Conservation (phyloP, 1,140 invertebrate species). For the Heliconius nattereri region DNA sequence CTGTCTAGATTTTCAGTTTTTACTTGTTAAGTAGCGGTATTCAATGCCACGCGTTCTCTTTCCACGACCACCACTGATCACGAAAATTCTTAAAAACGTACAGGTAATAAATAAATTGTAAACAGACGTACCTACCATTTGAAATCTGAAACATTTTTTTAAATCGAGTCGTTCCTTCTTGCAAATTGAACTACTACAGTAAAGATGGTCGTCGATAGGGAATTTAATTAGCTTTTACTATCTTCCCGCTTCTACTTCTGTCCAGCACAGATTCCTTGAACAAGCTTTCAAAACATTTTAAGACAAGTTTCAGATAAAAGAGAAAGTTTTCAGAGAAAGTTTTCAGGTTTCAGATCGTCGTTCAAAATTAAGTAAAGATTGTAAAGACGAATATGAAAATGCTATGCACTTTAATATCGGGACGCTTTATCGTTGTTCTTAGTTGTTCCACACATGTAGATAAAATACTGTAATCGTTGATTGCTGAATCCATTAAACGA, state of each 20-base stretch:
- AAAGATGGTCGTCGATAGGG: not conserved
- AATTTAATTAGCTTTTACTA: not conserved
- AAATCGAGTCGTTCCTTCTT: not conserved
- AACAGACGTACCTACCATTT: not conserved
- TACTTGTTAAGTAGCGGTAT: too few species aligned
- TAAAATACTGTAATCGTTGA: not conserved
- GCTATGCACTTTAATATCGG: too few species aligned
- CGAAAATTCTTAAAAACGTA: not conserved
- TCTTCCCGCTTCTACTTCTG: not conserved
- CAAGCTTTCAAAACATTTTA: not conserved
- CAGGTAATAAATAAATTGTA: not conserved
- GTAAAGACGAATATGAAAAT: too few species aligned
- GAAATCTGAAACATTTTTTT: not conserved
- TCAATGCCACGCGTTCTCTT: too few species aligned
- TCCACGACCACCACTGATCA: too few species aligned
- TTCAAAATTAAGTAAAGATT: too few species aligned
- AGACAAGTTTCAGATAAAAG: too few species aligned
- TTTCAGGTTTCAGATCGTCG: too few species aligned
- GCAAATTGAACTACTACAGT: not conserved
- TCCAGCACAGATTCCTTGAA: not conserved
- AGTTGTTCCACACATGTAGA: too few species aligned
- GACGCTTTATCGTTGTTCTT: too few species aligned
- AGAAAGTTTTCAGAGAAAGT: too few species aligned
- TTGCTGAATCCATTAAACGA: constrained; percentile 3
- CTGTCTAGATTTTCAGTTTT: too few species aligned